Evolutionary conservation across 2,113 vertebrate species (phyloP), one percentile per base, ranked within the genome.

Genomic region (Oncorhynchus nerka): DNA sequence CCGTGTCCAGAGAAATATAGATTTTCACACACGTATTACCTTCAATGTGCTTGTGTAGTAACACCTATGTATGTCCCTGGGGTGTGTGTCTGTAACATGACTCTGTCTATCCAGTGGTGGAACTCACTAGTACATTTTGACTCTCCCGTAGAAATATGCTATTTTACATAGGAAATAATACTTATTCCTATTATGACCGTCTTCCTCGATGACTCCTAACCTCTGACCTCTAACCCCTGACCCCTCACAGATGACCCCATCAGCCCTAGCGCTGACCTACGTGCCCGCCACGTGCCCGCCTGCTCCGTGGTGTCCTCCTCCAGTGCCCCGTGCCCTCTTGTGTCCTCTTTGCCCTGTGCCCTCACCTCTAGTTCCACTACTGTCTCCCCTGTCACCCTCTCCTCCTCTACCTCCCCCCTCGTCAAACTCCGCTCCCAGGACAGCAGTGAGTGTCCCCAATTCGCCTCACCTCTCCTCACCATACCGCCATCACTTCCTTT

Each of bases 221-320:
- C 49, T 78, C 34, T 62, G 69, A 73, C 24, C 26, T 32, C 19
- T 70, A 16, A 62, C 81, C 77, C 73, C 70, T 65, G 28, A 73
- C 19, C 70, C 55, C 83, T 77, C 81, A 28, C 87, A 97, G 96
- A 97, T 3, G 96, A 97, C 57, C 94, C 95, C 80, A 95, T 93
- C 81, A 96, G 95, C 86, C 96, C 96, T 89, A 95, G 93, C 86
- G 93, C 88, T 45, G 96, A 97, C 91, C 92, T 95, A 74, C 93
- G 94, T 81, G 94, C 95, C 87, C 94, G 93, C 85, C 95, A 95
- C 65, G 84, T 97, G 48, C 95, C 95, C 0, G 96, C 96, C 86
- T 96, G 95, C 49, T 94, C 94, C 0, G 95, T 97, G 83, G 96
- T 97, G 86, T 97, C 95, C 79, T 22, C 65, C 79, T 9, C 48